Conservation (phyloP, 2,888 invertebrate species). For the Leucophora obtusa region DNA sequence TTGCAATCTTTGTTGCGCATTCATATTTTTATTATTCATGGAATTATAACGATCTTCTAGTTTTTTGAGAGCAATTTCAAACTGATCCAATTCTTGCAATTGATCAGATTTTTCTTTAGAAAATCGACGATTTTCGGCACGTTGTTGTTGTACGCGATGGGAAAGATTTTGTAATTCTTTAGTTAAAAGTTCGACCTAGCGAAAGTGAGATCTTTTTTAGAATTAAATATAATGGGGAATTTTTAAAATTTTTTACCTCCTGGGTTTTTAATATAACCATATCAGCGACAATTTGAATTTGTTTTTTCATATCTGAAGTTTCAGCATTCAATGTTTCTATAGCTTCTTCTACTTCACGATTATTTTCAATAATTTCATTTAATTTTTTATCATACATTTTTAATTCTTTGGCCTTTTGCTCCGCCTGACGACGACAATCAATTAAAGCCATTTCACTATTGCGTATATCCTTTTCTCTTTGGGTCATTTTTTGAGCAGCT, state of each 20-base stretch:
- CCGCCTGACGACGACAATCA: conserved; percentile 69
- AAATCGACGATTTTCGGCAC: conserved; percentile 73
- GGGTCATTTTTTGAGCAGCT: conserved; percentile 84
- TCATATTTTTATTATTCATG: conserved; percentile 72
- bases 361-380: conserved; percentile 80
- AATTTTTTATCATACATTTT: conserved; percentile 80
- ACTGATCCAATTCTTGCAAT: conserved; percentile 68
- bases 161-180: conserved; percentile 74
- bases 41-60: conserved; percentile 69
- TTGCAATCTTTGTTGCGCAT: conserved; percentile 74
- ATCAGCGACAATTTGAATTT: conserved; percentile 75
- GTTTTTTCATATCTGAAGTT: conserved; percentile 75
- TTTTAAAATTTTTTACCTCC: conserved; percentile 73
- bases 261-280: conserved; percentile 75
- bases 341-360: conserved; percentile 79
- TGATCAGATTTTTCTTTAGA: conserved; percentile 67
- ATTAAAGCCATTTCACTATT: conserved; percentile 78
- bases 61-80: conserved; percentile 64
- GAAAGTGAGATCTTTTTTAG: background rate
- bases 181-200: conserved; percentile 71
- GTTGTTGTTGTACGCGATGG: conserved; percentile 72
- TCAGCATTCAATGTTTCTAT: conserved; percentile 77
- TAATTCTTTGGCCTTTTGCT: conserved; percentile 76
- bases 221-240: background rate
- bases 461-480: conserved; percentile 84